These are phyloP conservation scores for Halcyon smyrnensis DNA, from an alignment of 2,797 vertebrate genomes.

Conservation along the genomic window DNA sequence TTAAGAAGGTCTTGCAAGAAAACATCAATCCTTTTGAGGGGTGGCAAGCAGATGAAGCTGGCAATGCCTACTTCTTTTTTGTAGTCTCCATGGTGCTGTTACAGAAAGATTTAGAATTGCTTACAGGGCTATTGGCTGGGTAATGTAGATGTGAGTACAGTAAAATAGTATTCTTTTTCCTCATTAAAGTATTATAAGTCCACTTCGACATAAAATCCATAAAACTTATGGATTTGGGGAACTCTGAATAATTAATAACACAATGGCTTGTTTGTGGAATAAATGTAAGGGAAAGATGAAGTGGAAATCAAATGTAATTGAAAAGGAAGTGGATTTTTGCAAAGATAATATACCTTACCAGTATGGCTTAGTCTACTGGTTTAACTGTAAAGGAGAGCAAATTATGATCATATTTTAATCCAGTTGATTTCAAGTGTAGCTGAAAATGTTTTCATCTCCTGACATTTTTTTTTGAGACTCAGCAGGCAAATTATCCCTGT, in stretches of 20 bases:
- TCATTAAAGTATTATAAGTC: slow-evolving; percentile 54
- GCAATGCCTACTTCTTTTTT: slow-evolving; percentile 4
- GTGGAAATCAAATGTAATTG: slow-evolving; percentile 36
- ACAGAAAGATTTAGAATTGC: slow-evolving; percentile 16
- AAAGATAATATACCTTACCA: background rate
- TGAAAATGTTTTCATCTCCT: background rate
- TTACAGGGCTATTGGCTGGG: background rate
- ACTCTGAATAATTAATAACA: slow-evolving; percentile 27
- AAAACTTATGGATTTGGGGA: slow-evolving; percentile 43
- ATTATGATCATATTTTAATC: background rate
- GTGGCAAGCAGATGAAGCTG: background rate
- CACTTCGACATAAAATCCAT: slow-evolving; percentile 61
- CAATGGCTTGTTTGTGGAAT: slow-evolving; percentile 45
- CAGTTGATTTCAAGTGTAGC: background rate
- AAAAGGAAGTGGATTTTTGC: slow-evolving; percentile 22
- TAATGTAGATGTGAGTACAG: background rate
- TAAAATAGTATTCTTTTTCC: slow-evolving; percentile 53
- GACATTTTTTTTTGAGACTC: background rate
- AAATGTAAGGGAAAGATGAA: slow-evolving; percentile 33
- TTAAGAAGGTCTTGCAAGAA: background rate
- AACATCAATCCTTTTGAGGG: background rate
- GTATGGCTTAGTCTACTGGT: background rate
- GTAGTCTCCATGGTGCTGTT: slow-evolving; percentile 6
- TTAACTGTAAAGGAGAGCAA: background rate
- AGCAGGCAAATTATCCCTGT: background rate